Conservation (phyloP, 2,888 invertebrate species). For the Leistus spinibarbis region DNA sequence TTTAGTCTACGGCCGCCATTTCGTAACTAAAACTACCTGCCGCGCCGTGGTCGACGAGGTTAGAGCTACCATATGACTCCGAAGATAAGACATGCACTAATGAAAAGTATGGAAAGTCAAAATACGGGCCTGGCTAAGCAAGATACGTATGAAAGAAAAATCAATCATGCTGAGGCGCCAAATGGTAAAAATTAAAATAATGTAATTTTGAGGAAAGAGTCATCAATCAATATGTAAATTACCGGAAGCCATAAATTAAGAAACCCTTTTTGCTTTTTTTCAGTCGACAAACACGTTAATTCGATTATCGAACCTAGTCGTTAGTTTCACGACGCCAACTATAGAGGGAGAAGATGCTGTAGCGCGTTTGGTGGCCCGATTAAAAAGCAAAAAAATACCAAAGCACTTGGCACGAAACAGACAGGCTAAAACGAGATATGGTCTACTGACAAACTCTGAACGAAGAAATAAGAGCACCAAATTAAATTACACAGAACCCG, state of each 20-base stretch:
- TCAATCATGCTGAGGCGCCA: constrained; percentile 4
- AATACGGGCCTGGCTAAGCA: neutral
- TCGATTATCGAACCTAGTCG: constrained; percentile 26
- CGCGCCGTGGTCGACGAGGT: too few relatives aligned
- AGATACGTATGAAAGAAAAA: constrained; percentile 5
- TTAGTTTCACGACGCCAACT: neutral
- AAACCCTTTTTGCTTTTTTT: constrained; percentile 24
- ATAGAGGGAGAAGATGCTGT: neutral
- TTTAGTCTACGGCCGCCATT: too few relatives aligned
- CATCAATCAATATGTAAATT: constrained; percentile 32
- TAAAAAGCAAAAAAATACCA: neutral
- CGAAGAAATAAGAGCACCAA: constrained; percentile 5
- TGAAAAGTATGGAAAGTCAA: too few relatives aligned
- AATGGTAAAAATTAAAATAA: constrained; percentile 8
- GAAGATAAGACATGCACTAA: too few relatives aligned
- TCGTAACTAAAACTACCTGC: too few relatives aligned
- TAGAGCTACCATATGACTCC: too few relatives aligned
- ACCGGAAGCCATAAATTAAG: constrained; percentile 28
- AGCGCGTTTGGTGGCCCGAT: neutral
- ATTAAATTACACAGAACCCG: neutral
- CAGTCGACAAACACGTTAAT: constrained; percentile 29
- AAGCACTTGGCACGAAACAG: constrained; percentile 3
- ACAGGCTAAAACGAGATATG: neutral
- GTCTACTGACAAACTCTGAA: neutral
- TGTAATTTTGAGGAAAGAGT: constrained; percentile 1